Evolutionary conservation across 2,797 vertebrate genomes (phyloP).

Genomic region (Lycodopsis pacificus): DNA sequence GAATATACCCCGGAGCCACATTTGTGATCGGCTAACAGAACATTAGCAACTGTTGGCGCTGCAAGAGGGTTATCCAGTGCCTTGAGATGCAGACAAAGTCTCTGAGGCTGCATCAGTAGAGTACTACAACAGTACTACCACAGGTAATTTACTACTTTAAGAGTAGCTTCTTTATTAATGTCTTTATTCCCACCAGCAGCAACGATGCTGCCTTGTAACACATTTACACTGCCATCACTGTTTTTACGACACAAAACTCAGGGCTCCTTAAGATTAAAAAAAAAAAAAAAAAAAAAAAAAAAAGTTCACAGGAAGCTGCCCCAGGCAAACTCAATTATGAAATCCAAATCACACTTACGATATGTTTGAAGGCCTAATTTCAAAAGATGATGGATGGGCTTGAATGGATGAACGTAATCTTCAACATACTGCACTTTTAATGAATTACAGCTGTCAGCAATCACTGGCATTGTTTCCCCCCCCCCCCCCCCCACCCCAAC

Average conservation of each 20-base stretch:
- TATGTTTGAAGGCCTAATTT: conserved; percentile 50
- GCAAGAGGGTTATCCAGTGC: neutral
- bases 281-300: conserved; percentile 21
- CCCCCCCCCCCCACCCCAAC: conserved; percentile 1
- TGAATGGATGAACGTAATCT: conserved; percentile 36
- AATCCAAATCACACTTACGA: conserved; percentile 24
- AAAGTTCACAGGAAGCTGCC: conserved; percentile 8
- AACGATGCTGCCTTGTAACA: conserved; percentile 1
- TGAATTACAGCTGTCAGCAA: conserved; percentile 51
- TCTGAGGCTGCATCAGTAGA: neutral
- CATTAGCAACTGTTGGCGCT: neutral
- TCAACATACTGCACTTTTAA: conserved; percentile 43
- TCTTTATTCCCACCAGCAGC: conserved; percentile 4
- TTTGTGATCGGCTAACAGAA: neutral
- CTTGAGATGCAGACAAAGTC: neutral
- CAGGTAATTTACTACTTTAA: neutral
- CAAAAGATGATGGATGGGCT: conserved; percentile 48
- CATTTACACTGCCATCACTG: neutral
- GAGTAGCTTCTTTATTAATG: neutral
- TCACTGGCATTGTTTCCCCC: conserved; percentile 42
- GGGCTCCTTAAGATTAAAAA: conserved; percentile 7
- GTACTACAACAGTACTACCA: neutral
- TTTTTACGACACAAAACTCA: neutral
- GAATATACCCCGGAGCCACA: neutral
- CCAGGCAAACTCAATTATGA: conserved; percentile 20